These are phyloP conservation scores for Temnothorax curvispinosus DNA, from an alignment of 1,140 invertebrate species.

Conservation along the genomic window DNA sequence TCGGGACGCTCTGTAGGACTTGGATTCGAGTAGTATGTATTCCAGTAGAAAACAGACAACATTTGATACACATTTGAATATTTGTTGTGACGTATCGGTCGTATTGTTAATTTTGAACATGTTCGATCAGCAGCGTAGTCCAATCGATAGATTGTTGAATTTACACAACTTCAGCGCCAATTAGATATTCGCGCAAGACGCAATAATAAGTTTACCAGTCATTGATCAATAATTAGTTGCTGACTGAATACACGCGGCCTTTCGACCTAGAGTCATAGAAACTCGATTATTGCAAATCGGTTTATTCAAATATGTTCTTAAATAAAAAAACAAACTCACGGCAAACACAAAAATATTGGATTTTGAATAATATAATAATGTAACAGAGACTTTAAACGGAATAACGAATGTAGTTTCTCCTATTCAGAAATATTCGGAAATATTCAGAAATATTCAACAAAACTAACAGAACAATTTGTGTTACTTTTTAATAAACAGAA, in stretches of 20 bases:
- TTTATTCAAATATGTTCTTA: not conserved
- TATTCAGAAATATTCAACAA: not conserved
- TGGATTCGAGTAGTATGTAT: not conserved
- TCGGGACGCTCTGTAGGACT: not conserved
- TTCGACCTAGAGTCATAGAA: not conserved
- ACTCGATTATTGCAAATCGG: not conserved
- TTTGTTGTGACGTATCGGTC: not conserved
- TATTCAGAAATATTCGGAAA: no score
- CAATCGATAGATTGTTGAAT: not conserved
- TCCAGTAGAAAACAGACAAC: not conserved
- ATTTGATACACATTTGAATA: constrained; percentile 1
- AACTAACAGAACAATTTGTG: not conserved
- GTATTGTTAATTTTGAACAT: constrained; percentile 10
- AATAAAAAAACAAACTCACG: not conserved
- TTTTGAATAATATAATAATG: not conserved
- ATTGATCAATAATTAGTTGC: constrained; percentile 14
- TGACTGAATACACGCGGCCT: not conserved
- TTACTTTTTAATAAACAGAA: not conserved
- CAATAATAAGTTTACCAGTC: constrained; percentile 16
- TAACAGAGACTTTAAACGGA: not conserved
- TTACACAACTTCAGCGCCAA: not conserved
- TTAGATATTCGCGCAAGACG: not conserved
- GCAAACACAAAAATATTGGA: not conserved
- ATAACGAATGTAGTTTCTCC: not conserved
- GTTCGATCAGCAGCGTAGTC: not conserved